These are phyloP conservation scores for Drosophila sordidapex DNA, from an alignment of 2,888 invertebrate species.

Conservation along the genomic window DNA sequence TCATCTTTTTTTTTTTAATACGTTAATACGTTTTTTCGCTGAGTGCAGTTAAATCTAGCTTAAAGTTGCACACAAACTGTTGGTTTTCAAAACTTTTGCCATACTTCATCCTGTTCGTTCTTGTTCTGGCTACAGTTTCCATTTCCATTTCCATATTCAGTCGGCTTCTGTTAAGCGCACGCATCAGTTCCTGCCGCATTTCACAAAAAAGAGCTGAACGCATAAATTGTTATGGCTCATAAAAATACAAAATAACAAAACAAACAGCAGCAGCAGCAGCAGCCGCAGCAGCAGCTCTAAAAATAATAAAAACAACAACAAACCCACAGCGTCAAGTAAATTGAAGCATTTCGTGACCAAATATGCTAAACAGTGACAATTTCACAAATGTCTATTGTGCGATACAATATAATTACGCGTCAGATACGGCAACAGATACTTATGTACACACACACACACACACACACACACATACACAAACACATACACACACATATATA, in stretches of 20 bases:
- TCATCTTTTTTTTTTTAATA: not conserved
- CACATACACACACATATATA: not conserved
- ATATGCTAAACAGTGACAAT: slow-evolving; percentile 84
- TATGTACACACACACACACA: slow-evolving; percentile 28
- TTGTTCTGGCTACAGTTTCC: slow-evolving; percentile 27
- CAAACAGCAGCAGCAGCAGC: slow-evolving; percentile 16
- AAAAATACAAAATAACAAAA: slow-evolving; percentile 60
- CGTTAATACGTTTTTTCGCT: not conserved
- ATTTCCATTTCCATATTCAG: slow-evolving; percentile 21
- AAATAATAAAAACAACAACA: slow-evolving; percentile 45
- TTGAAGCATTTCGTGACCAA: slow-evolving; percentile 81
- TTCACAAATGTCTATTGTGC: slow-evolving; percentile 79
- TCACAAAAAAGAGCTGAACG: slow-evolving; percentile 53
- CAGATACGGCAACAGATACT: slow-evolving; percentile 54
- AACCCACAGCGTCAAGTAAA: slow-evolving; percentile 57
- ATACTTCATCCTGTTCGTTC: slow-evolving; percentile 23
- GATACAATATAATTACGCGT: slow-evolving; percentile 70
- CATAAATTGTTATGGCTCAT: slow-evolving; percentile 77
- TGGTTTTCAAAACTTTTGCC: slow-evolving; percentile 1
- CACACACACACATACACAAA: not conserved
- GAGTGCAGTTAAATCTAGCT: slow-evolving; percentile 15
- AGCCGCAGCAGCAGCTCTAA: slow-evolving; percentile 29
- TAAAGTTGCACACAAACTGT: slow-evolving; percentile 7
- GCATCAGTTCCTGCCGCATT: slow-evolving; percentile 57
- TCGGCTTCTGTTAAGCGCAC: slow-evolving; percentile 33